Evolutionary conservation across 2,797 vertebrate species (phyloP).

Genomic region (Tragelaphus eurycerus): DNA sequence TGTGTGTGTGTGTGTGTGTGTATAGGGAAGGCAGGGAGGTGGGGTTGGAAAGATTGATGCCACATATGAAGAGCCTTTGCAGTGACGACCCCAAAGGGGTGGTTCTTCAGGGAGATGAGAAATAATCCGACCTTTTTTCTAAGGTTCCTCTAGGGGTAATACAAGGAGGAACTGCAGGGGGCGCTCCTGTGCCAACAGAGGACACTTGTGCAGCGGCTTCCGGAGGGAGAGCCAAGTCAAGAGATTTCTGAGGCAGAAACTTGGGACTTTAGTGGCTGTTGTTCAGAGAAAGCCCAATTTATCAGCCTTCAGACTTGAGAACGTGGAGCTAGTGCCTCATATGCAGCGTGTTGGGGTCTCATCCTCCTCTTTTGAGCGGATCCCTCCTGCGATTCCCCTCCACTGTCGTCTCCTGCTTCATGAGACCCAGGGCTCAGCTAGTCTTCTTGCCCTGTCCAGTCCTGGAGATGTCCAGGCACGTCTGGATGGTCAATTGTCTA

Average conservation of each 20-base stretch:
- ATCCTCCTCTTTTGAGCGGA: neutral
- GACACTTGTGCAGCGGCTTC: neutral
- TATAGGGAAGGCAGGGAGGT: neutral
- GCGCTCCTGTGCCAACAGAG: neutral
- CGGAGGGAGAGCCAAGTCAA: accelerated
- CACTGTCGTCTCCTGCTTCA: neutral
- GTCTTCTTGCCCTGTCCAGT: neutral
- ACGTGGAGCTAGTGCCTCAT: neutral
- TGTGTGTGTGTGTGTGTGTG: accelerated
- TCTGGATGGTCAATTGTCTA: neutral
- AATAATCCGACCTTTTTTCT: neutral
- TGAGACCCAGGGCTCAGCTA: neutral
- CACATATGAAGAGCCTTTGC: neutral
- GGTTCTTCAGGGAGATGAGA: neutral
- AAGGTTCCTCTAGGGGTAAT: neutral
- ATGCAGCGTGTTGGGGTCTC: neutral
- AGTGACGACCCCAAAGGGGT: neutral
- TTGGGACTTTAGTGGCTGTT: neutral
- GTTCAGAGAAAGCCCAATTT: neutral
- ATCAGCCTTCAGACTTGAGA: neutral
- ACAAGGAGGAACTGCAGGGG: neutral
- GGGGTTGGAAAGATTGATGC: neutral
- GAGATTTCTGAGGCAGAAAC: neutral
- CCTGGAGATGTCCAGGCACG: neutral
- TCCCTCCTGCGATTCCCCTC: neutral